A percentile compares a stretch with the other conserved stretches of the same genome.
These are phyloP conservation scores for Phymorhynchus buccinoides DNA, from an alignment of 1,140 invertebrate genomes.

Conservation along the genomic window DNA sequence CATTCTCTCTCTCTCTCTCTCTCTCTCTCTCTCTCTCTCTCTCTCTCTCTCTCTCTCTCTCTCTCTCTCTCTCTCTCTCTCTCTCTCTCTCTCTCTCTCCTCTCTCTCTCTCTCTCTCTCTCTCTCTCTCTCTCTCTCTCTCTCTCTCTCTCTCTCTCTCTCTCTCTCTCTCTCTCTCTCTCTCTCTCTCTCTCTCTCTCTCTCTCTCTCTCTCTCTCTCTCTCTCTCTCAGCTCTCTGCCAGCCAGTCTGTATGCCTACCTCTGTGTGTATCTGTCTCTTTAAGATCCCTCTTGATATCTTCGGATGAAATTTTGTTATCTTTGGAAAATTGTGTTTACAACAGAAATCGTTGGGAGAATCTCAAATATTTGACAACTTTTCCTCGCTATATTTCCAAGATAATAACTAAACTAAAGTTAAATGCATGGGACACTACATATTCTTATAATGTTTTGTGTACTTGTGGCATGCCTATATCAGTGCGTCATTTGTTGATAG, in stretches of 20 bases:
- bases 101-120: not conserved
- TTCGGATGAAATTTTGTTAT: not conserved
- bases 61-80: not conserved
- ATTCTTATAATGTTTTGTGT: too few species aligned
- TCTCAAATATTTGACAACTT: not conserved
- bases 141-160: not conserved
- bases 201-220: not conserved
- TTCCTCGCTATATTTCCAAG: constrained; percentile 13
- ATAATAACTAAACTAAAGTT: too few species aligned
- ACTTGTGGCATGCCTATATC: too few species aligned
- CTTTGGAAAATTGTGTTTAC: too few species aligned
- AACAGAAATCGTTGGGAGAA: too few species aligned
- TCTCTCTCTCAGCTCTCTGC: not conserved
- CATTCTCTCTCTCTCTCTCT: not conserved
- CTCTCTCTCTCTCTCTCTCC: not conserved
- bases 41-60: constrained; percentile 6
- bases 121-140: constrained; percentile 6
- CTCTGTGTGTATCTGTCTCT: constrained; percentile 13
- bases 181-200: constrained; percentile 12
- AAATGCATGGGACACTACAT: too few species aligned
- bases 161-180: not conserved
- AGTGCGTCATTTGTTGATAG: too few species aligned
- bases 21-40: not conserved
- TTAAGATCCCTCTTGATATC: not conserved
- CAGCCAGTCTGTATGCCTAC: not conserved